phyloP scores from a whole-genome alignment of 2,888 invertebrate genomes.

The Trisateles emortualis region DNA sequence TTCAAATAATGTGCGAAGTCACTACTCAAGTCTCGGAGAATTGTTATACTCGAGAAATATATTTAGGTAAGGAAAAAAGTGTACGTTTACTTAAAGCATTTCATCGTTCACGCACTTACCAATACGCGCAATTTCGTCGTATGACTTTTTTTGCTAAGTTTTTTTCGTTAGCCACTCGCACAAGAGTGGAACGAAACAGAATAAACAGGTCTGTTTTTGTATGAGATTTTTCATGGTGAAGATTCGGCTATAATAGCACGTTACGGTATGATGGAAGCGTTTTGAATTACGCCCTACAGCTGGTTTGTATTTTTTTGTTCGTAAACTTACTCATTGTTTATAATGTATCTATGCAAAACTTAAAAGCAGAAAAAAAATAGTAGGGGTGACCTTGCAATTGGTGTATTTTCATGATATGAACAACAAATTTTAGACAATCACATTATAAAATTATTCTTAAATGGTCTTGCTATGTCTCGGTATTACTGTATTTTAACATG shows the following conservation, averaged over 20 bases:
- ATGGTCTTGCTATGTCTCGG: too few relatives aligned
- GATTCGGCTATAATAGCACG: conserved; percentile 56
- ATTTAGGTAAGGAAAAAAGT: conserved; percentile 8
- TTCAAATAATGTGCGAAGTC: not conserved
- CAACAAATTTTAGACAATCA: too few relatives aligned
- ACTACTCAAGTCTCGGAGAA: not conserved
- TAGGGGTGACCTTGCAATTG: too few relatives aligned
- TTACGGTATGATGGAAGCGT: conserved; percentile 56
- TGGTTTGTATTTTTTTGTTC: conserved; percentile 37
- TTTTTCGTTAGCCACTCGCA: conserved; percentile 54
- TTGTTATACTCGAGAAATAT: too few relatives aligned
- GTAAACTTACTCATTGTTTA: conserved; percentile 32
- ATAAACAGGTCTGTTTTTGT: conserved; percentile 71
- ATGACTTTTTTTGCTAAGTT: conserved; percentile 47
- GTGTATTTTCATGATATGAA: too few relatives aligned
- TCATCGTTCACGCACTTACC: conserved; percentile 45
- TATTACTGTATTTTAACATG: too few relatives aligned
- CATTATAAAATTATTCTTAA: too few relatives aligned
- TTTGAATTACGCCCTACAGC: conserved; percentile 60
- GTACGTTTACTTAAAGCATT: conserved; percentile 17
- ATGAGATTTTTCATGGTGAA: conserved; percentile 57
- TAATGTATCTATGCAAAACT: conserved; percentile 29
- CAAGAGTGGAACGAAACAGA: conserved; percentile 63
- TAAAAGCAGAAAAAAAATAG: conserved; percentile 18
- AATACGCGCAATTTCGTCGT: conserved; percentile 52